Evolutionary conservation across 2,888 invertebrate genomes (phyloP).

Genomic region (Carterocephalus palaemon): DNA sequence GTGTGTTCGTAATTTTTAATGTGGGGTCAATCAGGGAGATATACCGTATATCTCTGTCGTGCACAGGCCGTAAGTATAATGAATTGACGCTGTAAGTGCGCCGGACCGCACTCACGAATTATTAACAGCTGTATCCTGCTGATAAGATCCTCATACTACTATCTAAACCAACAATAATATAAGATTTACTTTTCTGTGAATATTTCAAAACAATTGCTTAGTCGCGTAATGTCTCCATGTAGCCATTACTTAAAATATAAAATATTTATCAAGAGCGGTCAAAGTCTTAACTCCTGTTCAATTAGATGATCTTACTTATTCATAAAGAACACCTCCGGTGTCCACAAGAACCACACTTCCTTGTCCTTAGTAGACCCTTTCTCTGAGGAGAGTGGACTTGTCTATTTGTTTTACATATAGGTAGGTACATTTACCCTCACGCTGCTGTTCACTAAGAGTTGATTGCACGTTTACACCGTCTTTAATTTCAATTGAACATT

Average conservation of each 20-base stretch:
- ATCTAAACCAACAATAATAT: slow-evolving; percentile 25
- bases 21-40: slow-evolving; percentile 78
- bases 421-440: slow-evolving; percentile 69
- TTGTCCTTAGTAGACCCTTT: slow-evolving; percentile 70
- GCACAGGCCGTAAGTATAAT: slow-evolving; percentile 73
- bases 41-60: slow-evolving; percentile 75
- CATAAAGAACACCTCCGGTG: slow-evolving; percentile 68
- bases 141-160: slow-evolving; percentile 32
- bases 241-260: slow-evolving; percentile 6
- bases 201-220: too few relatives aligned
- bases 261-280: slow-evolving; percentile 47
- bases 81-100: slow-evolving; percentile 70
- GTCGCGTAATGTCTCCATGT: too few relatives aligned
- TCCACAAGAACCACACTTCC: slow-evolving; percentile 59
- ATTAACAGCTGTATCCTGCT: slow-evolving; percentile 68
- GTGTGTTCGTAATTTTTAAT: slow-evolving; percentile 79
- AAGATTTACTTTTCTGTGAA: slow-evolving; percentile 10
- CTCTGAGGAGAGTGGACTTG: slow-evolving; percentile 56
- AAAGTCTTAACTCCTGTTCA: slow-evolving; percentile 65
- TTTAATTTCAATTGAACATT: slow-evolving; percentile 32
- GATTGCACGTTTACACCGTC: slow-evolving; percentile 72
- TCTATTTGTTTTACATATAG: slow-evolving; percentile 73
- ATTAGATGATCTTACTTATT: slow-evolving; percentile 72
- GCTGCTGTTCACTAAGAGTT: slow-evolving; percentile 74
- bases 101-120: slow-evolving; percentile 79